A percentile compares a stretch with the other conserved stretches of the same genome.
These are phyloP conservation scores for Saccopteryx leptura DNA, from an alignment of 2,113 vertebrate genomes.

Conservation along the genomic window DNA sequence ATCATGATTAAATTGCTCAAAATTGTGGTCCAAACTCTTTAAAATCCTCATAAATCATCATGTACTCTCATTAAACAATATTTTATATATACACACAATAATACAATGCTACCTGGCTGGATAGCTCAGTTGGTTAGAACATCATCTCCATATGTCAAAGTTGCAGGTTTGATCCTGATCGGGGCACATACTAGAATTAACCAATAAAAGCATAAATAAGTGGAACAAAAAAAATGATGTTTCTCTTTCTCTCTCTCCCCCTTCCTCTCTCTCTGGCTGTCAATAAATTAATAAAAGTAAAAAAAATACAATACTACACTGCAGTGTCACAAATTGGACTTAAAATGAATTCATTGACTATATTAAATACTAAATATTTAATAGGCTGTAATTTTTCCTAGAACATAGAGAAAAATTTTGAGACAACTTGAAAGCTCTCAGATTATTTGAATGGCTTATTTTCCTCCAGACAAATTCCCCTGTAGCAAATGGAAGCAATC, in stretches of 20 bases:
- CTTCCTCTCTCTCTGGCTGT: no score
- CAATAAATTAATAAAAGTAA: no score
- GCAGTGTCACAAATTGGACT: not conserved
- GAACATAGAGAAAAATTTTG: not conserved
- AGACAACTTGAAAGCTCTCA: not conserved
- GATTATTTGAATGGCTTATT: slow-evolving; percentile 16
- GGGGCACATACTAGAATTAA: no score
- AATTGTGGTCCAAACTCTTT: slow-evolving; percentile 12
- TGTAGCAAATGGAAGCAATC: slow-evolving; percentile 25
- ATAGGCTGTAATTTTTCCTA: not conserved
- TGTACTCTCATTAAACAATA: slow-evolving; percentile 42
- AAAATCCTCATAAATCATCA: slow-evolving; percentile 9
- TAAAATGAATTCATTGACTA: slow-evolving; percentile 9
- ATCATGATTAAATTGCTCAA: slow-evolving; percentile 18
- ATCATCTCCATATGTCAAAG: no score
- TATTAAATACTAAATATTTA: slow-evolving; percentile 39
- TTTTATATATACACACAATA: not conserved
- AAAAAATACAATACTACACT: not conserved
- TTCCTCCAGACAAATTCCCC: not conserved
- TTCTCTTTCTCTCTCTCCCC: no score
- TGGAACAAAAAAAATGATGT: no score
- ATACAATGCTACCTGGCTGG: not conserved
- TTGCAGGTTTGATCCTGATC: no score
- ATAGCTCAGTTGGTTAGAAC: no score
- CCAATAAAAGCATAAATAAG: no score